Evolutionary conservation across 2,797 vertebrate genomes (phyloP).

Genomic region (Triplophysa bombifrons): DNA sequence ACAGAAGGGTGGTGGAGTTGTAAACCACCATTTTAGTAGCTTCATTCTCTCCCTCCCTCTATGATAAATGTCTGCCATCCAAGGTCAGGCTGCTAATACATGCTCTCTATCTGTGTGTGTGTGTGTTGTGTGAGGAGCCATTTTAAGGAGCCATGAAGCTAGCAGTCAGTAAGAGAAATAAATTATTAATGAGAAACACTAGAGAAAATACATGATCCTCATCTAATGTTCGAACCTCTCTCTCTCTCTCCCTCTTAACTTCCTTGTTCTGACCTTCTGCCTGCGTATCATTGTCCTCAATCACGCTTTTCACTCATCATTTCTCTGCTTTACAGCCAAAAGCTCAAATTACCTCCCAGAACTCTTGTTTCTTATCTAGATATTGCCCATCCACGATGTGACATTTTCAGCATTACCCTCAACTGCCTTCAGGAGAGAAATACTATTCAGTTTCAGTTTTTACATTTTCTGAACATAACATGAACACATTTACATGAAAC

Average conservation of each 20-base stretch:
- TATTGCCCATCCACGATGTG: neutral
- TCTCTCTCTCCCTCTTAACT: conserved; percentile 10
- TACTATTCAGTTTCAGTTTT: too few species aligned
- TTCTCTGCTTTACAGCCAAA: neutral
- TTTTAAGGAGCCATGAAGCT: conserved; percentile 64
- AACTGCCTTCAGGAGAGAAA: neutral
- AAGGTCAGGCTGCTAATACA: conserved; percentile 58
- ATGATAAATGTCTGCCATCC: conserved; percentile 45
- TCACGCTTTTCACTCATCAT: neutral
- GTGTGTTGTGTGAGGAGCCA: conserved; percentile 52
- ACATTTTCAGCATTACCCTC: neutral
- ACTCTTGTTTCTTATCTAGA: neutral
- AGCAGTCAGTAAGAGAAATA: conserved; percentile 57
- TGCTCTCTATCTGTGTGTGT: conserved; percentile 3
- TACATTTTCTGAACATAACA: too few species aligned
- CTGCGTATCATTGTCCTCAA: conserved; percentile 11
- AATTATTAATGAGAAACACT: conserved; percentile 65
- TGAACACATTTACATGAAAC: too few species aligned
- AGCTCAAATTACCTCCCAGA: neutral
- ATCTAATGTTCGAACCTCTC: conserved; percentile 43
- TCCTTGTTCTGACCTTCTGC: neutral
- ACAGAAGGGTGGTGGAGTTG: neutral
- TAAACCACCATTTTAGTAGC: conserved; percentile 56
- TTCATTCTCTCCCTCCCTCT: conserved; percentile 13
- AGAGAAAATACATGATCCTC: conserved; percentile 59